Conservation (phyloP, 2,888 invertebrate species). For the Torymus texanus region DNA sequence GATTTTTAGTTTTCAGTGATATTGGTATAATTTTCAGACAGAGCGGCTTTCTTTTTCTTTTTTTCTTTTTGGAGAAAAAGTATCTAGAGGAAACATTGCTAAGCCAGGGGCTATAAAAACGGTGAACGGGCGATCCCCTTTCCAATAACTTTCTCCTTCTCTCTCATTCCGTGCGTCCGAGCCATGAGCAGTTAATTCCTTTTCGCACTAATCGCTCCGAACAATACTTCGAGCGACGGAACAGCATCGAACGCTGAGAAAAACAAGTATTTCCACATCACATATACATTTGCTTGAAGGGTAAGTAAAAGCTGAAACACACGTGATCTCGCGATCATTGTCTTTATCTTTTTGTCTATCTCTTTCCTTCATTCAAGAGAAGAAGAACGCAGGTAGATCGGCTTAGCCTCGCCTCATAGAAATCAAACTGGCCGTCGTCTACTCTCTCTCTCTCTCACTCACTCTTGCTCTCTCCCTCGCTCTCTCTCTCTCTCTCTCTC, state of each 20-base stretch:
- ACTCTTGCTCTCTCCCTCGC: background rate
- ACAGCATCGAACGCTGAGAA: background rate
- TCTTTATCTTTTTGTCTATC: background rate
- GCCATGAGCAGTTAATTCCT: conserved; percentile 20
- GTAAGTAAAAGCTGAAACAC: conserved; percentile 5
- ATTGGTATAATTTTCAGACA: too few species aligned
- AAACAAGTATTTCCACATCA: background rate
- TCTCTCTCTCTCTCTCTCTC: too few species aligned
- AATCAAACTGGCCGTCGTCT: conserved; percentile 41
- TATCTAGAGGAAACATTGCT: too few species aligned
- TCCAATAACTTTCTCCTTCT: conserved; percentile 9
- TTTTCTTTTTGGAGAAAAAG: background rate
- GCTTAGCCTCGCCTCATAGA: conserved; percentile 41
- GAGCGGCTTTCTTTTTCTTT: background rate
- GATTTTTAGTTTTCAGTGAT: too few species aligned
- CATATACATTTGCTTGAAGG: too few species aligned
- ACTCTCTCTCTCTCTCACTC: background rate
- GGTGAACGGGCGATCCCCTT: conserved; percentile 1
- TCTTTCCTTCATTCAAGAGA: too few species aligned
- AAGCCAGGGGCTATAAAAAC: background rate
- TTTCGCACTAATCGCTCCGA: conserved; percentile 26
- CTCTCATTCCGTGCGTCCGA: too few species aligned
- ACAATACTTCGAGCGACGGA: conserved; percentile 29
- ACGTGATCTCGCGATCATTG: background rate
- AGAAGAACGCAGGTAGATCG: conserved; percentile 5